A percentile compares a stretch with the other conserved stretches of the same genome.
Evolutionary conservation across 2,113 vertebrate genomes (phyloP).

Genomic region (Lamprotornis superbus): DNA sequence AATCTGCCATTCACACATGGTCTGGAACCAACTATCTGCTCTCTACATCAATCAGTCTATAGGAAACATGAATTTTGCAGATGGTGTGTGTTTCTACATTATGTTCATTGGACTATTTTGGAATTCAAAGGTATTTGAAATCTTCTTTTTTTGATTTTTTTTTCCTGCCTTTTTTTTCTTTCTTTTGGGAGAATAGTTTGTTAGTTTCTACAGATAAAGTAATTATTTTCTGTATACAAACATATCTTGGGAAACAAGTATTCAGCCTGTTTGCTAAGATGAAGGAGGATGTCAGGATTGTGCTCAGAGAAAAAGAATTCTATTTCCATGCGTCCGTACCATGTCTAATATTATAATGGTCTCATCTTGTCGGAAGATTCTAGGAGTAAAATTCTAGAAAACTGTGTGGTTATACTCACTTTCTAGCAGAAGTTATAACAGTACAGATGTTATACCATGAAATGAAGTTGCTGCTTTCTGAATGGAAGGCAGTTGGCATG

Average conservation of each 20-base stretch:
- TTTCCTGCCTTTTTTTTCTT: neutral
- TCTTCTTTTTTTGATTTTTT: neutral
- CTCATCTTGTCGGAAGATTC: neutral
- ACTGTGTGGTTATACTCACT: neutral
- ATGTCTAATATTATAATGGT: neutral
- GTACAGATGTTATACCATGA: accelerated
- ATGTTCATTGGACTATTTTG: neutral
- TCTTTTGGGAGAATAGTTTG: neutral
- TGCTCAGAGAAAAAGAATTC: neutral
- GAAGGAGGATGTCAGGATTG: neutral
- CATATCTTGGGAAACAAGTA: neutral
- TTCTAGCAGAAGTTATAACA: neutral
- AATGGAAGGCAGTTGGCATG: accelerated
- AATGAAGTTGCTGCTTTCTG: neutral
- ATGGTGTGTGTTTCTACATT: neutral
- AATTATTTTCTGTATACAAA: neutral
- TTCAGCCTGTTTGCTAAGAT: neutral
- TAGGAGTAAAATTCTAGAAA: neutral
- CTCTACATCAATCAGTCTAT: neutral
- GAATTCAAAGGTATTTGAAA: neutral
- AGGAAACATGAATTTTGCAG: neutral
- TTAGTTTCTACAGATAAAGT: neutral
- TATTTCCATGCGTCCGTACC: neutral
- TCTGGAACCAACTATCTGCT: neutral
- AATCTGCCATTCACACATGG: neutral